Percentiles rank a stretch among this genome's conserved stretches.
Conservation (phyloP, 2,888 invertebrate species). For the Torymus auratus region DNA sequence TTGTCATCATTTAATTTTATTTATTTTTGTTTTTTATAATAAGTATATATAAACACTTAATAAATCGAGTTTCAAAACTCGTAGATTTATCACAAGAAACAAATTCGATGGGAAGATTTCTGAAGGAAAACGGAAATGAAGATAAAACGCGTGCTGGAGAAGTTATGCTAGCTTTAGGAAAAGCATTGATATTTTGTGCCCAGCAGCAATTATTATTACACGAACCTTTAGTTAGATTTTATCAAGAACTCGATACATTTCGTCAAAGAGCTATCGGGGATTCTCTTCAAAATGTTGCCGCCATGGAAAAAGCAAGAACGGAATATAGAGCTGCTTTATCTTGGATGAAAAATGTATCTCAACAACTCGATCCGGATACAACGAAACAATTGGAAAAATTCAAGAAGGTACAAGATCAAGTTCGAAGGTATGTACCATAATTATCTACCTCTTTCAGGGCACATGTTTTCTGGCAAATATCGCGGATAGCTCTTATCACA, state of each 20-base stretch:
- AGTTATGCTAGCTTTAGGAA: slow-evolving; percentile 89
- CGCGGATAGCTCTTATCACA: too few relatives aligned
- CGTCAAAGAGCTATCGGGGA: slow-evolving; percentile 95
- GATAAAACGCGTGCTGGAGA: slow-evolving; percentile 90
- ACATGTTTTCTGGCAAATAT: too few relatives aligned
- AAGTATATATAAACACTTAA: too few relatives aligned
- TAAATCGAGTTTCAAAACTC: not conserved
- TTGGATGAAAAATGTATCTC: slow-evolving; percentile 99
- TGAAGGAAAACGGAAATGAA: slow-evolving; percentile 94
- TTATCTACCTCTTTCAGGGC: too few relatives aligned
- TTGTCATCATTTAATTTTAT: too few relatives aligned
- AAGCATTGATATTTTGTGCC: slow-evolving; percentile 91
- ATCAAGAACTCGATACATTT: slow-evolving; percentile 98
- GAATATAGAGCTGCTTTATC: slow-evolving; percentile 96
- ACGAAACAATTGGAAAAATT: slow-evolving; percentile 97
- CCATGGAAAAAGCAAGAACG: slow-evolving; percentile 96
- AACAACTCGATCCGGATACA: slow-evolving; percentile 97
- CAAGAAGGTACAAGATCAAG: slow-evolving; percentile 91
- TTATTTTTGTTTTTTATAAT: too few relatives aligned
- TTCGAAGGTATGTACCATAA: slow-evolving; percentile 79
- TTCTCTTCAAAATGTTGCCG: slow-evolving; percentile 91
- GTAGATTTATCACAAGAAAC: slow-evolving; percentile 94
- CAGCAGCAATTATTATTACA: slow-evolving; percentile 94
- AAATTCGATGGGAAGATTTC: slow-evolving; percentile 94
- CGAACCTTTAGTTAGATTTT: slow-evolving; percentile 90